These are phyloP conservation scores for Heliconius congener DNA, from an alignment of 1,140 invertebrate genomes.

Conservation along the genomic window DNA sequence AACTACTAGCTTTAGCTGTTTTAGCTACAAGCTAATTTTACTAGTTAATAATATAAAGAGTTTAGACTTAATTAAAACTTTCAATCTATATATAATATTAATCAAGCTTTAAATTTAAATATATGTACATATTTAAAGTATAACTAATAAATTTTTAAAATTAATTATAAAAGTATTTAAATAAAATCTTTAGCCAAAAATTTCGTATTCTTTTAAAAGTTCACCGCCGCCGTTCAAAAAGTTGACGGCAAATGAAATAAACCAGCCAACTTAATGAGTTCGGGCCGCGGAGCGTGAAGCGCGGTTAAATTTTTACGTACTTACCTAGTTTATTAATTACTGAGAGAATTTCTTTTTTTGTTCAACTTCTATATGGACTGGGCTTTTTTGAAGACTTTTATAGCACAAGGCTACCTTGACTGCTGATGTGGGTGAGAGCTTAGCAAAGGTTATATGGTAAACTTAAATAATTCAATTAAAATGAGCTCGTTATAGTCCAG, in stretches of 20 bases:
- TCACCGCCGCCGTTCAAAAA: slow-evolving; percentile 1
- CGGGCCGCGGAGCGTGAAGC: slow-evolving; percentile 17
- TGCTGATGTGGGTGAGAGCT: not conserved
- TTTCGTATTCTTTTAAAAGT: slow-evolving; percentile 15
- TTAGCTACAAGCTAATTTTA: too few species aligned
- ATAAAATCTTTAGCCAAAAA: slow-evolving; percentile 11
- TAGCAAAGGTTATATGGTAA: not conserved
- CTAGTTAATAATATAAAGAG: not conserved
- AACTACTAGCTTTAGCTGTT: too few species aligned
- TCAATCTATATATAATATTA: not conserved
- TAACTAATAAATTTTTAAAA: not conserved
- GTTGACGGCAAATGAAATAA: slow-evolving; percentile 19
- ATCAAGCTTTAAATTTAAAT: not conserved
- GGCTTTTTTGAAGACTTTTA: slow-evolving; percentile 1
- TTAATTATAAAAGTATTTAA: slow-evolving; percentile 7
- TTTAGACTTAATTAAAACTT: not conserved
- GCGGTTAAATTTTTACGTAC: slow-evolving; percentile 24
- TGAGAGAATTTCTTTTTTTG: slow-evolving; percentile 11
- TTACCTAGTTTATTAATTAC: slow-evolving; percentile 27
- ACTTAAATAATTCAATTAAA: not conserved
- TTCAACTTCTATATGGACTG: not conserved
- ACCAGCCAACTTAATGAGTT: slow-evolving; percentile 19
- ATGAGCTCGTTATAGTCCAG: too few species aligned
- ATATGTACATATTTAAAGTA: not conserved
- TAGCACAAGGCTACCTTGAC: not conserved